Base-by-base conservation (phyloP, 1,140 invertebrate genomes). In the Euborellia annulipes region DNA sequence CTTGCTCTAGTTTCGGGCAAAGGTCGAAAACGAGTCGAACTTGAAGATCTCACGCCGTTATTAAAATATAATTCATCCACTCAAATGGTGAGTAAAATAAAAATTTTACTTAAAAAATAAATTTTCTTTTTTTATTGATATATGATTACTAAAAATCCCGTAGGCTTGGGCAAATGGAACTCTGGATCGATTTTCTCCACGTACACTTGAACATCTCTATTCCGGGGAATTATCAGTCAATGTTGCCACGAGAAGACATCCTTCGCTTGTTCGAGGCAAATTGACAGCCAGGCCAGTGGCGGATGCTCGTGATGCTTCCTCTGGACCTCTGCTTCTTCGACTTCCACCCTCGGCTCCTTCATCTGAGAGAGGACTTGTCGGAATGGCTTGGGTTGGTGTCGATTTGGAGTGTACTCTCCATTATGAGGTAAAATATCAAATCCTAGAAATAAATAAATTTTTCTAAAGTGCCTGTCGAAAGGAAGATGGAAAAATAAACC, bases 401-500 rank as follows among this genome's bases (percentile, higher is more conserved):
- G 85, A 90, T 57, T 68, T 72, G 1, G 75, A 87, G 32, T 92
- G 87, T 59, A 76, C 77, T 50, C 61, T 90, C 1, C 81, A 89
- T 56, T 92, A 88, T 55, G 85, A 91, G 59, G 71, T 90, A 17
- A 67, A n/a, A n/a, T n/a, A n/a, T n/a, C n/a, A n/a, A n/a, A n/a
- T n/a, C n/a, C n/a, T n/a, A n/a, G n/a, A n/a, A n/a, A n/a, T n/a
- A n/a, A n/a, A n/a, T n/a, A n/a, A n/a, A n/a, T n/a, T n/a, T n/a
- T n/a, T n/a, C n/a, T n/a, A n/a, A n/a, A n/a, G n/a, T n/a, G n/a
- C n/a, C n/a, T n/a, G n/a, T n/a, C n/a, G n/a, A n/a, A n/a, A n/a
- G n/a, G n/a, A n/a, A n/a, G n/a, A n/a, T n/a, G n/a, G n/a, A 17
- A 39, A 39, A 8, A 39, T 8, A 16, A 17, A 39, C 8, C 9